Base-by-base conservation (phyloP, 2,113 vertebrate genomes). In the zebrafish (Danio rerio) region DNA sequence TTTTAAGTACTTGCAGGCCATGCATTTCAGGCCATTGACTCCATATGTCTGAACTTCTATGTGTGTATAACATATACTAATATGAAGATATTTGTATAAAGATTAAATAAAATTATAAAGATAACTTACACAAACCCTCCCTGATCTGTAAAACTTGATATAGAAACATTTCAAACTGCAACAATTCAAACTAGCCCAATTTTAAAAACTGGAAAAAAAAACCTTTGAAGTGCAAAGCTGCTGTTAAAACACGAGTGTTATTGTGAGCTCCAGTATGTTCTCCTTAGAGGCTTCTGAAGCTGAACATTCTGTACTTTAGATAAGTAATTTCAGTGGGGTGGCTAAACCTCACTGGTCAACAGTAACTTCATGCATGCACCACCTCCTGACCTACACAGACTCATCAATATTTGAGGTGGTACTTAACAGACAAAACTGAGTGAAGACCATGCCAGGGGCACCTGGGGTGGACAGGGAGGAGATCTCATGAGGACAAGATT, bases 341-440 rank as follows among this genome's bases (percentile, higher is more conserved):
- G 49, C 43, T 18, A 86, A 81, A 83, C 42, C 78, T 75, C 78
- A 55, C 42, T 76, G 78, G 82, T 81, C 86, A 62, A 84, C 80
- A 82, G 73, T 66, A 68, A 84, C 77, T 66, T 50, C 75, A 76
- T 43, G 65, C 69, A 83, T 86, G 89, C 87, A 81, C 84, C 86
- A 85, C 77, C 87, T 81, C 81, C 80, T 86, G 85, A 82, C 84
- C 88, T 87, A 91, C 90, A 92, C 92, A 81, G 88, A 88, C 87
- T 92, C 91, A 94, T 94, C 87, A 93, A 94, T 93, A 93, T 93
- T 94, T 91, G 90, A 93, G 90, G 81, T 87, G 84, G 91, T 91
- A 92, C 92, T 94, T 93, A 93, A 86, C 81, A 81, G 91, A 93
- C 91, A 93, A 93, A 93, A 91, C 90, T 91, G 88, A 87, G 90